These are phyloP conservation scores for Junonia oenone DNA, from an alignment of 2,888 invertebrate genomes.

Conservation along the genomic window DNA sequence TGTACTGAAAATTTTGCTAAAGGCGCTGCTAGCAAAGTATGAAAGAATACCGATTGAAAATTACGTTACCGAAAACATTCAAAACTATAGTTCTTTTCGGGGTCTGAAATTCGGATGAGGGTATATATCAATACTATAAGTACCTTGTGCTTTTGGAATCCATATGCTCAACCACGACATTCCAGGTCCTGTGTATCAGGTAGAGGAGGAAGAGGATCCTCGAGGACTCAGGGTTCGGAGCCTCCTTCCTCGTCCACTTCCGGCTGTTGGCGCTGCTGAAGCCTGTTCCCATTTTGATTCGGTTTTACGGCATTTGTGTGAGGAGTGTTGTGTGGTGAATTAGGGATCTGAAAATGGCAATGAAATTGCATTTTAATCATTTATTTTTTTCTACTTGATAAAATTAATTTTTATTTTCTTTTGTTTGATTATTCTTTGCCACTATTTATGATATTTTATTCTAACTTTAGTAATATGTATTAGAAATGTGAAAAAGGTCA, in stretches of 20 bases:
- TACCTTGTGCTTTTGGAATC: slow-evolving; percentile 77
- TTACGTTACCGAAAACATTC: too few species aligned
- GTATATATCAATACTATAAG: too few species aligned
- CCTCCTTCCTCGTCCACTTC: slow-evolving; percentile 49
- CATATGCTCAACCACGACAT: slow-evolving; percentile 81
- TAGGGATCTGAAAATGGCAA: slow-evolving; percentile 35
- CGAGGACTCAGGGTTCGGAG: slow-evolving; percentile 75
- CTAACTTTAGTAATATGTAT: too few species aligned
- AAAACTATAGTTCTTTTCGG: too few species aligned
- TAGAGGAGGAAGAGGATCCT: slow-evolving; percentile 82
- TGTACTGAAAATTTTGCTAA: too few species aligned
- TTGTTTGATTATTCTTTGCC: too few species aligned
- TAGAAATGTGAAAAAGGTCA: too few species aligned
- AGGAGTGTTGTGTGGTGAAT: slow-evolving; percentile 15
- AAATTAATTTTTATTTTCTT: too few species aligned
- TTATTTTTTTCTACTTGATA: neutral
- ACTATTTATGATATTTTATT: too few species aligned
- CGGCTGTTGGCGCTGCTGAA: slow-evolving; percentile 52
- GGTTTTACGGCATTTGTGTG: slow-evolving; percentile 37
- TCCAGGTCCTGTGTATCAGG: slow-evolving; percentile 85
- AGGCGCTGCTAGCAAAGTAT: too few species aligned
- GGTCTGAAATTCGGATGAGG: too few species aligned
- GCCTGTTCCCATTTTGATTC: slow-evolving; percentile 55
- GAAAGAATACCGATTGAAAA: too few species aligned
- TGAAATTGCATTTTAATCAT: neutral